A percentile compares a stretch with the other conserved stretches of the same genome.
These are phyloP conservation scores for Calonectris borealis DNA, from an alignment of 2,113 vertebrate genomes.

Conservation along the genomic window DNA sequence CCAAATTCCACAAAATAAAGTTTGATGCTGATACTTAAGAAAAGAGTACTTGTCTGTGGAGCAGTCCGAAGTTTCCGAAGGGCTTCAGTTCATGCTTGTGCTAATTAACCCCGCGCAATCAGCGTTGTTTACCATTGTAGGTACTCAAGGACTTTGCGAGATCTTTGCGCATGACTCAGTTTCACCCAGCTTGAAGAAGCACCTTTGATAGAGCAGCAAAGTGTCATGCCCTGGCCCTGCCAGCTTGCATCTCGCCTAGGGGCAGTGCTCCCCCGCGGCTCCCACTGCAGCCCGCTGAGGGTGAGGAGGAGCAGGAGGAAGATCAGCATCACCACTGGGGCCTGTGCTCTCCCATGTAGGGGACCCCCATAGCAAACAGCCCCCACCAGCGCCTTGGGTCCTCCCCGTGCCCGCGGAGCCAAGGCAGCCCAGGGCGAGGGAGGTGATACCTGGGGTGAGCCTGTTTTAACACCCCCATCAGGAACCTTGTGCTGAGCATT, in stretches of 20 bases:
- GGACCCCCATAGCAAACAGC: not conserved
- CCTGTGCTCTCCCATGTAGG: not conserved
- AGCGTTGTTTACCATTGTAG: not conserved
- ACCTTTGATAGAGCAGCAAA: not conserved
- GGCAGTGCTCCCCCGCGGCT: rapidly evolving
- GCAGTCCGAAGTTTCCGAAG: not conserved
- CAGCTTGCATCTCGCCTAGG: not conserved
- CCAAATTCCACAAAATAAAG: not conserved
- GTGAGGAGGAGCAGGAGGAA: not conserved
- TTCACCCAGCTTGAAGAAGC: not conserved
- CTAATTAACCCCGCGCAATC: not conserved
- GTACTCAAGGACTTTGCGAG: not conserved
- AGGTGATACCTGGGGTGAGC: not conserved
- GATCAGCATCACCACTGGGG: rapidly evolving
- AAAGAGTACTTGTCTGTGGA: not conserved
- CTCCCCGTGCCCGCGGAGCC: rapidly evolving
- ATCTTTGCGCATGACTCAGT: not conserved
- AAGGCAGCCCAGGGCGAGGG: rapidly evolving
- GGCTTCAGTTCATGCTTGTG: not conserved
- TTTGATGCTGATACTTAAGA: not conserved
- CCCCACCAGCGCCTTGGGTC: not conserved
- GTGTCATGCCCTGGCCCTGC: not conserved
- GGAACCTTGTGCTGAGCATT: not conserved
- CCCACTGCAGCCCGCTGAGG: not conserved
- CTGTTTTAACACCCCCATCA: rapidly evolving